phyloP scores from a whole-genome alignment of 1,140 invertebrate genomes.

The Drepana arcuata region DNA sequence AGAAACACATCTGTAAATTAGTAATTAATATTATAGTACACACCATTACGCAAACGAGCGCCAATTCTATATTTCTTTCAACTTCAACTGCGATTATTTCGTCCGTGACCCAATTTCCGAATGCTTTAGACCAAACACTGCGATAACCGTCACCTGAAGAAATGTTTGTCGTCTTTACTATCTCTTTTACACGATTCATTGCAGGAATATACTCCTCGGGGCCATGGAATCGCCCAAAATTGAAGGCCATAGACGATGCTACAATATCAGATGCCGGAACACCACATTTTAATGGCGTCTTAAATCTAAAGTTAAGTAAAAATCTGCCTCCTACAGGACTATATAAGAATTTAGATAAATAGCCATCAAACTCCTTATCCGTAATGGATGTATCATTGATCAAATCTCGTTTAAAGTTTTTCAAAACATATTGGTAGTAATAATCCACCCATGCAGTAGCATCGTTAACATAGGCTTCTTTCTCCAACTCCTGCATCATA shows the following conservation, averaged over 20 bases:
- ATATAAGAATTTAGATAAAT: constrained; percentile 80
- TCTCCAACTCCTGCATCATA: constrained; percentile 72
- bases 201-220: constrained; percentile 81
- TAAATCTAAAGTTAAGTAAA: constrained; percentile 79
- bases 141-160: constrained; percentile 74
- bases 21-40: constrained; percentile 86
- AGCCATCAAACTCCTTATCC: constrained; percentile 72
- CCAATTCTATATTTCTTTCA: constrained; percentile 84
- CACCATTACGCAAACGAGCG: constrained; percentile 85
- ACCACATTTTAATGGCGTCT: constrained; percentile 75
- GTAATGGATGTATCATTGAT: constrained; percentile 53
- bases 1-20: constrained; percentile 83
- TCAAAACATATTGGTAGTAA: constrained; percentile 76
- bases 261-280: constrained; percentile 69
- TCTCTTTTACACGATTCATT: constrained; percentile 76
- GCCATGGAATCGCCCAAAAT: constrained; percentile 73
- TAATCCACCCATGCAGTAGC: constrained; percentile 76
- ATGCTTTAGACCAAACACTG: constrained; percentile 80
- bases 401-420: constrained; percentile 67
- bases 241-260: constrained; percentile 76
- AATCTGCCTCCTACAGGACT: constrained; percentile 79
- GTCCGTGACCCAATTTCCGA: constrained; percentile 84
- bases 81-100: constrained; percentile 85
- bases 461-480: constrained; percentile 70
- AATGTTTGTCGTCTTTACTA: constrained; percentile 73